phyloP scores from a whole-genome alignment of 2,888 invertebrate species.

The Trachelus stipa region DNA sequence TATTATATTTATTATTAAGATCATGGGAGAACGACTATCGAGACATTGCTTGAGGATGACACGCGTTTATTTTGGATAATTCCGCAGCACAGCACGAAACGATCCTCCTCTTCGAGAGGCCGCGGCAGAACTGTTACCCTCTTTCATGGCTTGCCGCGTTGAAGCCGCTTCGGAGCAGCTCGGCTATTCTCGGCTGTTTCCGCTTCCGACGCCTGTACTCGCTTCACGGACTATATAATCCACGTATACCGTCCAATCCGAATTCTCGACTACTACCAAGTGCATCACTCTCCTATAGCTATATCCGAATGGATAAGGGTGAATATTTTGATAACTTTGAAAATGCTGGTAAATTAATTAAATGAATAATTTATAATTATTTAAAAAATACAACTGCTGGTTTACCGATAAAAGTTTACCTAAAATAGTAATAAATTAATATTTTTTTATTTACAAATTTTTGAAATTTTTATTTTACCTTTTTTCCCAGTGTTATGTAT shows the following conservation, averaged over 20 bases:
- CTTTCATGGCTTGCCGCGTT: conserved; percentile 55
- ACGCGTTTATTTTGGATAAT: conserved; percentile 6
- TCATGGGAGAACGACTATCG: background rate
- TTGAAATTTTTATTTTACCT: background rate
- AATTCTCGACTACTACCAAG: conserved; percentile 3
- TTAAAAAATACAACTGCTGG: too few species aligned
- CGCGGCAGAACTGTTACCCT: conserved; percentile 63
- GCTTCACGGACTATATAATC: conserved; percentile 19
- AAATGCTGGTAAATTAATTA: background rate
- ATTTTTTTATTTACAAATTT: background rate
- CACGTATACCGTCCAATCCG: conserved; percentile 35
- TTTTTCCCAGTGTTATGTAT: background rate
- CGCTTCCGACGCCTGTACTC: conserved; percentile 15
- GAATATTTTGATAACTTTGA: background rate
- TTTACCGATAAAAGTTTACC: background rate
- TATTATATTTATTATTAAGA: background rate
- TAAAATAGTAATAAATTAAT: background rate
- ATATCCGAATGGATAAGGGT: conserved; percentile 23
- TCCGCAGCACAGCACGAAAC: conserved; percentile 14
- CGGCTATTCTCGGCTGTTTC: conserved; percentile 38
- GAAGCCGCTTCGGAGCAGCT: conserved; percentile 38
- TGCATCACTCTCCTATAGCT: conserved; percentile 26
- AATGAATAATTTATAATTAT: too few species aligned
- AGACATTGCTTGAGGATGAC: background rate
- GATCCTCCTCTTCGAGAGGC: conserved; percentile 55